Evolutionary conservation across 2,888 invertebrate species (phyloP).

Genomic region (Myathropa florea): DNA sequence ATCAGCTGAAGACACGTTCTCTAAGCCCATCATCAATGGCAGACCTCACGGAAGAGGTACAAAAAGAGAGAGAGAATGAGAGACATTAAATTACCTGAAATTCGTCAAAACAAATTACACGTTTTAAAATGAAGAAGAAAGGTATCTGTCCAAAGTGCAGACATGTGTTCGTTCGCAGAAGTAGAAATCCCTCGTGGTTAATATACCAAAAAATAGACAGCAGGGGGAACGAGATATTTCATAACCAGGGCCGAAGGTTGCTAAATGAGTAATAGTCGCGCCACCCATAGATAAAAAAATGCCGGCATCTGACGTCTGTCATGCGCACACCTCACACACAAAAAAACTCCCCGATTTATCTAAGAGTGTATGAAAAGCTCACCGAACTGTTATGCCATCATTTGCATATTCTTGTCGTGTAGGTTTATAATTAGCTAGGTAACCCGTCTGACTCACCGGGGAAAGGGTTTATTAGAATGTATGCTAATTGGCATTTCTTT

Average conservation of each 20-base stretch:
- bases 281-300: background rate
- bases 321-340: background rate
- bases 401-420: background rate
- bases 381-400: background rate
- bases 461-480: background rate
- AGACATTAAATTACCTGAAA: background rate
- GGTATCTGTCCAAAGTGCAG: background rate
- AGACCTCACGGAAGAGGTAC: background rate
- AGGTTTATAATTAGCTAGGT: background rate
- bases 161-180: background rate
- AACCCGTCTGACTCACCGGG: background rate
- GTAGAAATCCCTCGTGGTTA: background rate
- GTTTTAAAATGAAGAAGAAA: background rate
- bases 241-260: background rate
- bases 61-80: background rate
- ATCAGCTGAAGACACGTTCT: constrained; percentile 7
- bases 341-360: background rate
- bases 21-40: background rate
- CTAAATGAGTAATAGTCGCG: background rate
- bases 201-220: background rate
- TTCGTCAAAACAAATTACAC: background rate
- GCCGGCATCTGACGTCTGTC: background rate
- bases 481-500: background rate
- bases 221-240: background rate
- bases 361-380: background rate